Evolutionary conservation across 30 jellyfish, hydroid and myxozoan genomes (phyloP).

Genomic region (Hydractinia symbiolongicarpus): DNA sequence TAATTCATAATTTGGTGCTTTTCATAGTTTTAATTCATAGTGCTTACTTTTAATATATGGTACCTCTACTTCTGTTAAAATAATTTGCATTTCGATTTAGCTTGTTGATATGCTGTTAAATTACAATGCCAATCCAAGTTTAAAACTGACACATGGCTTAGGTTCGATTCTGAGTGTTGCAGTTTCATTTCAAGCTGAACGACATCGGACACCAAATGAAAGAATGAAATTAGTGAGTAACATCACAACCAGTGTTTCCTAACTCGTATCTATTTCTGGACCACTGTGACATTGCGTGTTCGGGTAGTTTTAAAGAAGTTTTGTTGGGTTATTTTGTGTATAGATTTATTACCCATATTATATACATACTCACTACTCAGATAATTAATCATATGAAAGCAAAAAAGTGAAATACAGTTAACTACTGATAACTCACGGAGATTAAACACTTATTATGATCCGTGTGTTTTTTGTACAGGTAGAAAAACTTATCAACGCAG

Average conservation of each 20-base stretch:
- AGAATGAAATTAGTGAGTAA: constrained; percentile 53
- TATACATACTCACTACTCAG: too few relatives aligned
- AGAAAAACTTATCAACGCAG: constrained; percentile 65
- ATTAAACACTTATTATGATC: too few relatives aligned
- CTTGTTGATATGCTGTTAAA: constrained; percentile 48
- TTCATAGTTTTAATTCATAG: too few relatives aligned
- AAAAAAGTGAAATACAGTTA: too few relatives aligned
- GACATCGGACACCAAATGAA: constrained; percentile 67
- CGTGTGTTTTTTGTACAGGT: constrained; percentile 30
- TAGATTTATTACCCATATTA: background rate
- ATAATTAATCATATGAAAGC: too few relatives aligned
- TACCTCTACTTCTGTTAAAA: background rate
- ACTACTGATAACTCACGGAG: too few relatives aligned
- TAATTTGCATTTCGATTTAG: background rate
- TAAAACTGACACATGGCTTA: constrained; percentile 57
- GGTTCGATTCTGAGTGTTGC: constrained; percentile 91
- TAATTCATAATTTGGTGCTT: too few relatives aligned
- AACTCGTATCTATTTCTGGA: too few relatives aligned
- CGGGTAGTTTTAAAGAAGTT: background rate
- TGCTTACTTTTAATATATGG: background rate
- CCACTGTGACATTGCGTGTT: background rate
- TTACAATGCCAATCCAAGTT: constrained; percentile 61
- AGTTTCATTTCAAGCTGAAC: constrained; percentile 69
- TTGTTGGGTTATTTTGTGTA: background rate
- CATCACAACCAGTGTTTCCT: too few relatives aligned